These are phyloP conservation scores for Apis mellifera DNA, from an alignment of 1,140 invertebrate genomes.

Conservation along the genomic window Amel_HAv3.1 CM009936.2:5657501-5658000, in stretches of 20 bases:
- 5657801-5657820: slow-evolving; percentile 77
- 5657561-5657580: slow-evolving; percentile 69
- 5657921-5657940: slow-evolving; percentile 27
- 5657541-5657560: slow-evolving; percentile 54
- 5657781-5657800: slow-evolving; percentile 77
- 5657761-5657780: slow-evolving; percentile 64
- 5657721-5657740: background rate
- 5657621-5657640: slow-evolving; percentile 50
- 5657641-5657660: slow-evolving; percentile 43
- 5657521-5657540: slow-evolving; percentile 58
- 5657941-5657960: slow-evolving; percentile 7
- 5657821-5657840: slow-evolving; percentile 60
- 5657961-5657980: slow-evolving; percentile 3
- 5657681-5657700: slow-evolving; percentile 11
- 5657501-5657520: slow-evolving; percentile 68
- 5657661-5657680: slow-evolving; percentile 16
- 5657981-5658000: slow-evolving; percentile 29
- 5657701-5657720: background rate
- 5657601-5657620: slow-evolving; percentile 52
- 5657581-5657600: slow-evolving; percentile 59
- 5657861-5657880: slow-evolving; percentile 59
- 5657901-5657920: slow-evolving; percentile 54
- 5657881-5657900: slow-evolving; percentile 55
- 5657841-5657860: slow-evolving; percentile 51
- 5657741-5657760: slow-evolving; percentile 13